Evolutionary conservation across 2,888 invertebrate species (phyloP).

Genomic region (Catocala sponsa): DNA sequence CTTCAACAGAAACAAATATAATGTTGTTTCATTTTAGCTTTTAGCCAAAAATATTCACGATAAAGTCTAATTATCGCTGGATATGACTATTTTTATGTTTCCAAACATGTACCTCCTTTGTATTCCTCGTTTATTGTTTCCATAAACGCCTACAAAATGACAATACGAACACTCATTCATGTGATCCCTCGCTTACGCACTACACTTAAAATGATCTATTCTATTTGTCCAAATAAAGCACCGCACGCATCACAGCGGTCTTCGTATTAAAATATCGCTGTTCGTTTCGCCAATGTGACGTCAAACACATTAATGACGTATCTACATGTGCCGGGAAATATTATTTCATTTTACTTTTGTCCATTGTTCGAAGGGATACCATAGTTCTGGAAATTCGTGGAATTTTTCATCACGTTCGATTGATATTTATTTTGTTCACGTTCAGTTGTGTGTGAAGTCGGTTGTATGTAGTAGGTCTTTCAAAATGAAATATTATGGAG

Average conservation of each 20-base stretch:
- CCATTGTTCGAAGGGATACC: conserved; percentile 15
- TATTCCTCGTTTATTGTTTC: too few relatives aligned
- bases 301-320: conserved; percentile 26
- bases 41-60: too few relatives aligned
- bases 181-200: conserved; percentile 6
- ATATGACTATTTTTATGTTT: too few relatives aligned
- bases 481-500: too few relatives aligned
- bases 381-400: conserved; percentile 1
- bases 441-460: too few relatives aligned
- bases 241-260: neutral
- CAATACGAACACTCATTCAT: neutral
- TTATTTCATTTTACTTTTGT: conserved; percentile 48
- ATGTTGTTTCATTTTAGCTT: too few relatives aligned
- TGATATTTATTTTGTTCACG: too few relatives aligned
- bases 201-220: neutral
- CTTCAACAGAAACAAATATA: too few relatives aligned
- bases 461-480: too few relatives aligned
- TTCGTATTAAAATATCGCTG: conserved; percentile 7
- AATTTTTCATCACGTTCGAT: neutral
- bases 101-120: too few relatives aligned
- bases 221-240: conserved; percentile 2
- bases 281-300: conserved; percentile 10
- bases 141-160: neutral
- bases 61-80: too few relatives aligned
- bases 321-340: conserved; percentile 32